These are phyloP conservation scores for Dendrolimus pini DNA, from an alignment of 2,888 invertebrate species.

Conservation along the genomic window DNA sequence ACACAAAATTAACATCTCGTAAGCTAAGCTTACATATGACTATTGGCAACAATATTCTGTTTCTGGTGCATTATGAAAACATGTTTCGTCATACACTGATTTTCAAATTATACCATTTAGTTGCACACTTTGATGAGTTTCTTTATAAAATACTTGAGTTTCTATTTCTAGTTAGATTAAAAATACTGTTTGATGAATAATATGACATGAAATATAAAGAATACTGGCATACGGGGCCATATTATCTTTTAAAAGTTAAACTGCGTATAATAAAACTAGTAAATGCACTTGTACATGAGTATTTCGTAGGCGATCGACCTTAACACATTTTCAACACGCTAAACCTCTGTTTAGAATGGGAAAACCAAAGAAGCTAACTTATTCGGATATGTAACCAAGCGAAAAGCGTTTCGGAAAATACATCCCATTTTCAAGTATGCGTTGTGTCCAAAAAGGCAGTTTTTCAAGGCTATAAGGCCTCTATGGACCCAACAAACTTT, in stretches of 20 bases:
- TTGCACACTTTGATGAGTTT: too few species aligned
- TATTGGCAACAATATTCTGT: too few species aligned
- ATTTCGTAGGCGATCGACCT: constrained; percentile 31
- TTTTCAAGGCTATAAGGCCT: constrained; percentile 31
- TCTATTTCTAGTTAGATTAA: too few species aligned
- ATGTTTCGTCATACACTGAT: too few species aligned
- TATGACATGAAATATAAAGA: too few species aligned
- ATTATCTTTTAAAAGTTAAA: neutral
- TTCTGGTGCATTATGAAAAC: too few species aligned
- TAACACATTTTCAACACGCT: constrained; percentile 44
- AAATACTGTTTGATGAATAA: too few species aligned
- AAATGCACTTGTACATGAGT: constrained; percentile 49
- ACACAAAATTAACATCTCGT: too few species aligned
- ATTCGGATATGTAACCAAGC: constrained; percentile 31
- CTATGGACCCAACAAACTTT: constrained; percentile 64
- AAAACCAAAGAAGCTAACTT: constrained; percentile 33
- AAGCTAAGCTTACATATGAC: too few species aligned
- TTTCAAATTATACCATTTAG: too few species aligned
- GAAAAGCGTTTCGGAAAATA: constrained; percentile 42
- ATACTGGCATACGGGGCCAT: too few species aligned
- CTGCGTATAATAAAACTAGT: constrained; percentile 16
- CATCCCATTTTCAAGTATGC: constrained; percentile 36
- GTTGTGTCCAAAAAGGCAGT: constrained; percentile 66
- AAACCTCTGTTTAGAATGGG: constrained; percentile 50
- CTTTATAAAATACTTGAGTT: too few species aligned